Conservation (phyloP, 2,113 vertebrate genomes). For the Leptobrachium leishanense region DNA sequence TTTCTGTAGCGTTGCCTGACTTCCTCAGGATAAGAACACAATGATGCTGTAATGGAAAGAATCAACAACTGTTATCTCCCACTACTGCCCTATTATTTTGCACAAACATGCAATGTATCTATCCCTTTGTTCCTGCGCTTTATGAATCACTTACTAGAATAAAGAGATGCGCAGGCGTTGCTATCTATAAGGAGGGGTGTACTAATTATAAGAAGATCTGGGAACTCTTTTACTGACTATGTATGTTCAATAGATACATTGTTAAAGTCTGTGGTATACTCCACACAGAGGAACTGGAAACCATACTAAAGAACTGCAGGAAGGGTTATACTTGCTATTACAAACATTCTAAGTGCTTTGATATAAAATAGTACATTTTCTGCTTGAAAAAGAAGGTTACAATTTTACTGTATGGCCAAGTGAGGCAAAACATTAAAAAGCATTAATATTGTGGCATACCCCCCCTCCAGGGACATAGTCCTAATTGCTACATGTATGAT, state of each 20-base stretch:
- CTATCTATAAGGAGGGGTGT: conserved; percentile 3
- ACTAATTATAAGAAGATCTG: conserved; percentile 29
- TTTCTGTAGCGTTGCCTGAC: too few species aligned
- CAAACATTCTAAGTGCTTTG: conserved; percentile 11
- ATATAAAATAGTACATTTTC: background rate
- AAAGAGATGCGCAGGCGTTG: conserved; percentile 5
- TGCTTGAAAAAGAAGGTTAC: background rate
- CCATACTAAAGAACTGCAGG: conserved; percentile 15
- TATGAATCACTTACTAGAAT: conserved; percentile 15
- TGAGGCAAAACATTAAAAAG: too few species aligned
- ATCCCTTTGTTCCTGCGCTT: background rate
- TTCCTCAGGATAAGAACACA: background rate
- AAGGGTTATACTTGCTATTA: conserved; percentile 19
- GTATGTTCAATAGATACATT: conserved; percentile 34
- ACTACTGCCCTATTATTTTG: background rate
- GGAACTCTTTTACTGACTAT: conserved; percentile 8
- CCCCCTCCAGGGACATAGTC: too few species aligned
- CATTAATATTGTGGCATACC: too few species aligned
- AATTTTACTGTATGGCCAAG: background rate
- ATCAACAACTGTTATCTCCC: background rate
- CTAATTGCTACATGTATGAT: too few species aligned
- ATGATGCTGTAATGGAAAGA: background rate
- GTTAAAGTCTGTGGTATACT: conserved; percentile 25
- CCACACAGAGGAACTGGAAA: conserved; percentile 12
- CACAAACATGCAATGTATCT: conserved; percentile 11